Conservation (phyloP, 1,140 invertebrate species). For the Macrosteles quadrilineatus region DNA sequence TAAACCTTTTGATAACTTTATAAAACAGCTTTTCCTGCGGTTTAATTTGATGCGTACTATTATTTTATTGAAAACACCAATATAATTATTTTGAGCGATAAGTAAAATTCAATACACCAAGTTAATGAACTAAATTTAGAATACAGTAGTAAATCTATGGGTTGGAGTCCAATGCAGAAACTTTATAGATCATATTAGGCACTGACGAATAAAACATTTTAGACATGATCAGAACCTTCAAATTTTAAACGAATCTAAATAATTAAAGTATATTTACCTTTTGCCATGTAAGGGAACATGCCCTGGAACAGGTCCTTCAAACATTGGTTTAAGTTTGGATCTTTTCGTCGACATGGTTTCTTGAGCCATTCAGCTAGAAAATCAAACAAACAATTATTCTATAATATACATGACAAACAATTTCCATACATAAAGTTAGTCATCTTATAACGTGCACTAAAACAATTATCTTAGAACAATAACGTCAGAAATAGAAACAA, state of each 20-base stretch:
- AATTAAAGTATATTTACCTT: too few relatives aligned
- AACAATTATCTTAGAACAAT: not conserved
- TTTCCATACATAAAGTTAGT: not conserved
- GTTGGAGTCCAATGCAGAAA: too few relatives aligned
- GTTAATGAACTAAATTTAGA: not conserved
- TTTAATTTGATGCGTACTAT: too few relatives aligned
- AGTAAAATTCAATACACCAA: not conserved
- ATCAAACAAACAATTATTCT: not conserved
- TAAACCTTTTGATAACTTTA: too few relatives aligned
- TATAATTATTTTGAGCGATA: too few relatives aligned
- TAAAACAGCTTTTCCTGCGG: too few relatives aligned
- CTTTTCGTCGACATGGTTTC: slow-evolving; percentile 47
- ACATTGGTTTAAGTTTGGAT: slow-evolving; percentile 49
- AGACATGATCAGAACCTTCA: too few relatives aligned
- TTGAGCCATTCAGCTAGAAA: slow-evolving; percentile 51
- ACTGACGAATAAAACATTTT: too few relatives aligned
- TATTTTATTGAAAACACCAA: too few relatives aligned
- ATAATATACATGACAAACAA: not conserved
- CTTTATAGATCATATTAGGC: too few relatives aligned
- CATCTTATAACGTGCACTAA: not conserved
- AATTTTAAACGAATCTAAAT: too few relatives aligned
- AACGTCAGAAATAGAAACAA: not conserved
- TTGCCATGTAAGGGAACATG: slow-evolving; percentile 53
- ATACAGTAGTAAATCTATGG: too few relatives aligned
- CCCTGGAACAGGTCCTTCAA: slow-evolving; percentile 48